phyloP scores from a whole-genome alignment of 2,113 vertebrate species.

The human region DNA sequence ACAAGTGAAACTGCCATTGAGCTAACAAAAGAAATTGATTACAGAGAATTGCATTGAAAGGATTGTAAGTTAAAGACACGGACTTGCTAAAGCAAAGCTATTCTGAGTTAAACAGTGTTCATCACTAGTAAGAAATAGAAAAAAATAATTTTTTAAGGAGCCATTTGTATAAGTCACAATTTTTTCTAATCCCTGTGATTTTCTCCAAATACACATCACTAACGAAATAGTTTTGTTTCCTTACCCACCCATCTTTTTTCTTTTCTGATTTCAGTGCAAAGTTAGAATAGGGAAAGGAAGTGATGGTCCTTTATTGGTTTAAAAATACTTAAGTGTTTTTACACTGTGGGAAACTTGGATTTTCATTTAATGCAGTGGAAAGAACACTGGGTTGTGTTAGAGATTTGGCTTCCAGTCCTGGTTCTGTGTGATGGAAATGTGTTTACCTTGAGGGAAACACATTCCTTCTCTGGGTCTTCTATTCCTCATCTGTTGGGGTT shows the following conservation, averaged over 20 bases:
- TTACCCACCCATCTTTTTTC: not conserved
- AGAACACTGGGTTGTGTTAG: not conserved
- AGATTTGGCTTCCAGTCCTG: not conserved
- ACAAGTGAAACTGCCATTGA: not conserved
- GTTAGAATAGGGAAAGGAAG: not conserved
- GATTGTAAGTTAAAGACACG: constrained; percentile 27
- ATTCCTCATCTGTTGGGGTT: not conserved
- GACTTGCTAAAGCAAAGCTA: constrained; percentile 6
- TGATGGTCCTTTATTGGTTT: not conserved
- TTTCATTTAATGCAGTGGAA: constrained; percentile 20
- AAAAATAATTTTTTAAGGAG: constrained; percentile 41
- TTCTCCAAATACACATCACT: constrained; percentile 35
- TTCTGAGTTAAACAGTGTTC: constrained; percentile 51
- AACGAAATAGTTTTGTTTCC: constrained; percentile 35
- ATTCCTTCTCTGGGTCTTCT: not conserved
- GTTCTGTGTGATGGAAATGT: not conserved
- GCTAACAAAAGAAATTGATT: constrained; percentile 36
- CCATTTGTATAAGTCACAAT: constrained; percentile 29
- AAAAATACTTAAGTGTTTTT: constrained; percentile 20
- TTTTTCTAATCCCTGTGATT: constrained; percentile 51
- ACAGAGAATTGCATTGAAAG: constrained; percentile 33
- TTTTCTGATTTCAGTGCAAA: not conserved
- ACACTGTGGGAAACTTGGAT: not conserved
- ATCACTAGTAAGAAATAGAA: constrained; percentile 15
- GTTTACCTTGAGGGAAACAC: not conserved